Conservation (phyloP, 2,797 vertebrate genomes). For the Cheirogaleus major region DNA sequence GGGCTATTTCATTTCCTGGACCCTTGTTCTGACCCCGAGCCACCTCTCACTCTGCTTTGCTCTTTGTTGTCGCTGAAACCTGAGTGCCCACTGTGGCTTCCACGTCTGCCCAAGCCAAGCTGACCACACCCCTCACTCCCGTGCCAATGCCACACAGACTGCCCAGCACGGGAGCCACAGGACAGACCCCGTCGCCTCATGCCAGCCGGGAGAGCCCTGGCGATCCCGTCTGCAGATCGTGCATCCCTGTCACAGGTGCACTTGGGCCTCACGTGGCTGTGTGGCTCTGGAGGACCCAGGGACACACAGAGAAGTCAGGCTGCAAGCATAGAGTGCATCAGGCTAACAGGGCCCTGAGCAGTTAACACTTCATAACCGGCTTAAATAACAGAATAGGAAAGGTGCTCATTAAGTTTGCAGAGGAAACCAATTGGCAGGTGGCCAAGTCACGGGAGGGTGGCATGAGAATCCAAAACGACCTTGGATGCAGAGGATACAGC, state of each 20-base stretch:
- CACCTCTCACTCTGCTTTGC: neutral
- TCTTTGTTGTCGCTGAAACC: too few relatives aligned
- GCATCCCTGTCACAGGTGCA: neutral
- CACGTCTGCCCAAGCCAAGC: fast-evolving
- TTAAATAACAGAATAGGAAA: neutral
- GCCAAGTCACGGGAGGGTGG: neutral
- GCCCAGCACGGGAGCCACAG: fast-evolving
- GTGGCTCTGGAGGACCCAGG: neutral
- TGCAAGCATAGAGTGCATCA: neutral
- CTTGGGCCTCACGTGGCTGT: fast-evolving
- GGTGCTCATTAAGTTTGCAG: neutral
- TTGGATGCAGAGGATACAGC: neutral
- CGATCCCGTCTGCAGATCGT: neutral
- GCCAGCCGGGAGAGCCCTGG: neutral
- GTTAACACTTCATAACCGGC: neutral
- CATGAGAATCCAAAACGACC: neutral
- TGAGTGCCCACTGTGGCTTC: fast-evolving
- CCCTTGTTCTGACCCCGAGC: neutral
- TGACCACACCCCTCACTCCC: fast-evolving
- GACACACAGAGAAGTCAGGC: neutral
- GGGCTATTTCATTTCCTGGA: neutral
- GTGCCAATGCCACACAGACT: fast-evolving
- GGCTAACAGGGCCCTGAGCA: neutral
- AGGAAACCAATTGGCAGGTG: neutral
- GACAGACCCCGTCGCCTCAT: fast-evolving